A percentile compares a stretch with the other conserved stretches of the same genome.
phyloP scores from a whole-genome alignment of 1,140 invertebrate genomes.

The Ceratina calcarata region DNA sequence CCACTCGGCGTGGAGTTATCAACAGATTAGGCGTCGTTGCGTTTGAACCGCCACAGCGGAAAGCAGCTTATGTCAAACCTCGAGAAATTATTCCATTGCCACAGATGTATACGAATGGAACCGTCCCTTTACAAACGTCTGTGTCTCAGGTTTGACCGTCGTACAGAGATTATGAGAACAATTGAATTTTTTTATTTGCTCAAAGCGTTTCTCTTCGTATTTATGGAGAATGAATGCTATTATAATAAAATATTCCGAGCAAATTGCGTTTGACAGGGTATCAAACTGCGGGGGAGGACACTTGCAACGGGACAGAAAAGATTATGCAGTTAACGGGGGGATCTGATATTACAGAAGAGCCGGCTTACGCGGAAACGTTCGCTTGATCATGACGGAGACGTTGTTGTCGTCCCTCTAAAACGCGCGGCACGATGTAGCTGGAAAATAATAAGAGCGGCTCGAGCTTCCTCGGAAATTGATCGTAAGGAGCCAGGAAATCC shows the following conservation, averaged over 20 bases:
- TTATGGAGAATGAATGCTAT: too few relatives aligned
- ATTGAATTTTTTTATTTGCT: too few relatives aligned
- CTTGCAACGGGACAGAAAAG: neutral
- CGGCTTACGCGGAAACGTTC: neutral
- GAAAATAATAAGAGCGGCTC: slow-evolving; percentile 33
- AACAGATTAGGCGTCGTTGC: slow-evolving; percentile 47
- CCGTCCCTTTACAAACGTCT: too few relatives aligned
- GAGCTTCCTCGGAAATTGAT: slow-evolving; percentile 31
- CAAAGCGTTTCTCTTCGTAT: too few relatives aligned
- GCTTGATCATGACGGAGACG: slow-evolving; percentile 29
- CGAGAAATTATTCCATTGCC: neutral
- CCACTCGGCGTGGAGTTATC: slow-evolving; percentile 28
- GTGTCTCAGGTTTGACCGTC: too few relatives aligned
- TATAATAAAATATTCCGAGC: too few relatives aligned
- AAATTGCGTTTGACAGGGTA: too few relatives aligned
- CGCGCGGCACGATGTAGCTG: neutral
- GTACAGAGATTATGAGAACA: too few relatives aligned
- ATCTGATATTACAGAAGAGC: slow-evolving; percentile 35
- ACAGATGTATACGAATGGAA: too few relatives aligned
- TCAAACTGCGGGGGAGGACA: too few relatives aligned
- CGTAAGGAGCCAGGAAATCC: slow-evolving; percentile 16
- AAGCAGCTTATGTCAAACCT: slow-evolving; percentile 26
- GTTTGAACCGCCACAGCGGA: slow-evolving; percentile 17
- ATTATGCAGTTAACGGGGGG: slow-evolving; percentile 24
- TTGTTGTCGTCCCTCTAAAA: slow-evolving; percentile 36